These are phyloP conservation scores for Pseudomugil tenellus DNA, from an alignment of 2,797 vertebrate genomes.

Conservation along the genomic window DNA sequence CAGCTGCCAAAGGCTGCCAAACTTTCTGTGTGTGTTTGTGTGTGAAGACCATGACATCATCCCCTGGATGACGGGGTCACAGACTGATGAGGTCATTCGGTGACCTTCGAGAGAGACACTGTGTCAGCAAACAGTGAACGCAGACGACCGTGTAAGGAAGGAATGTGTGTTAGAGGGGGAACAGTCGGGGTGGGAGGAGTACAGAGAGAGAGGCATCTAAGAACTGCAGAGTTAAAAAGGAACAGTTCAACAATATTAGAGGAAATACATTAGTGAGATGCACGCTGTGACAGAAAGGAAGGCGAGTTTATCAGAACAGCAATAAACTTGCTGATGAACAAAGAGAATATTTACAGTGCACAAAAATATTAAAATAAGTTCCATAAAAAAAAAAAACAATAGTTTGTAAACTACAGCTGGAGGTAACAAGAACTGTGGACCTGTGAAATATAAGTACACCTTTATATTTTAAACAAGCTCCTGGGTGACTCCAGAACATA, in stretches of 20 bases:
- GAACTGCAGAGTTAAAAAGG: neutral
- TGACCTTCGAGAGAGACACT: conserved; percentile 45
- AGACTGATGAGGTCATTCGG: conserved; percentile 61
- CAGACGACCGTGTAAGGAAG: neutral
- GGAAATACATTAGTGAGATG: neutral
- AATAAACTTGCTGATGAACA: neutral
- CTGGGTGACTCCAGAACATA: neutral
- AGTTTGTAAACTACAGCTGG: neutral
- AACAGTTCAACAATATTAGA: too few species aligned
- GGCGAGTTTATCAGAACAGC: neutral
- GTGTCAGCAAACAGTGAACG: conserved; percentile 50
- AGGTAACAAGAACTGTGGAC: neutral
- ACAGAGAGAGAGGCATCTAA: neutral
- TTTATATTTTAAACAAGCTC: neutral
- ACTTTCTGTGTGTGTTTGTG: conserved; percentile 3
- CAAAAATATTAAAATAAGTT: neutral
- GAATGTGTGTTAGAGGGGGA: neutral
- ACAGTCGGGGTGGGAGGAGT: neutral
- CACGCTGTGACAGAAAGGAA: neutral
- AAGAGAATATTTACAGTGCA: neutral
- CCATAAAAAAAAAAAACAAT: neutral
- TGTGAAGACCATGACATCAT: conserved; percentile 60
- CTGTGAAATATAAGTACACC: neutral
- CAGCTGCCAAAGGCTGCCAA: conserved; percentile 56
- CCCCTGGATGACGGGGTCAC: conserved; percentile 47